Conservation (phyloP, 2,797 vertebrate species). For the Macrochelys suwanniensis region DNA sequence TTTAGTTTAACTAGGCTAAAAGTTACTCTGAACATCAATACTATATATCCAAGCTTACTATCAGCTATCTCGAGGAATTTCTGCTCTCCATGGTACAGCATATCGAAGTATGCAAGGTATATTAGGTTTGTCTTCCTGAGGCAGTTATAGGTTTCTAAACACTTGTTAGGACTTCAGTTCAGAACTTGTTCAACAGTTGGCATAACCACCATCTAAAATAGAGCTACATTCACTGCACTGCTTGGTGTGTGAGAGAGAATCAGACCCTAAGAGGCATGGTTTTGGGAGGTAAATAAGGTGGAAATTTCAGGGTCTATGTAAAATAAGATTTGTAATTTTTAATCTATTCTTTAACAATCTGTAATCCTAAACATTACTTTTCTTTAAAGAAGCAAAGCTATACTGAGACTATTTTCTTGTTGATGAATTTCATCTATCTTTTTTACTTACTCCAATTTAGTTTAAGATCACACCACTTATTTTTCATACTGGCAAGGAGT, state of each 20-base stretch:
- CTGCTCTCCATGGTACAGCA: neutral
- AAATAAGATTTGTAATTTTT: neutral
- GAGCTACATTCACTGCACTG: neutral
- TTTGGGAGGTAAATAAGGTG: neutral
- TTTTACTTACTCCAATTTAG: neutral
- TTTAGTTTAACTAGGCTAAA: neutral
- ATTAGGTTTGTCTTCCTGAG: neutral
- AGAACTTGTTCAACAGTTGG: neutral
- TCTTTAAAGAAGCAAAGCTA: neutral
- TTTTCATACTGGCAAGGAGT: neutral
- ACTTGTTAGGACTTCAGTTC: neutral
- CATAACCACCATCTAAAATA: neutral
- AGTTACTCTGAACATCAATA: neutral
- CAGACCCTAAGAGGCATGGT: no score
- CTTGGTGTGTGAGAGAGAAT: no score
- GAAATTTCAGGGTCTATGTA: neutral
- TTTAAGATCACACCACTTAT: neutral
- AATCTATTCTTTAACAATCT: neutral
- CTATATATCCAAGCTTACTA: neutral
- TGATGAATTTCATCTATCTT: neutral
- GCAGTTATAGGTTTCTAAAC: neutral
- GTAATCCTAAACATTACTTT: neutral
- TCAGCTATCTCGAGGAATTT: neutral
- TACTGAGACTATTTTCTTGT: neutral
- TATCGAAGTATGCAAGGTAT: fast-evolving